Evolutionary conservation across 1,140 invertebrate species (phyloP).

Genomic region (Drosophila arizonae): DNA sequence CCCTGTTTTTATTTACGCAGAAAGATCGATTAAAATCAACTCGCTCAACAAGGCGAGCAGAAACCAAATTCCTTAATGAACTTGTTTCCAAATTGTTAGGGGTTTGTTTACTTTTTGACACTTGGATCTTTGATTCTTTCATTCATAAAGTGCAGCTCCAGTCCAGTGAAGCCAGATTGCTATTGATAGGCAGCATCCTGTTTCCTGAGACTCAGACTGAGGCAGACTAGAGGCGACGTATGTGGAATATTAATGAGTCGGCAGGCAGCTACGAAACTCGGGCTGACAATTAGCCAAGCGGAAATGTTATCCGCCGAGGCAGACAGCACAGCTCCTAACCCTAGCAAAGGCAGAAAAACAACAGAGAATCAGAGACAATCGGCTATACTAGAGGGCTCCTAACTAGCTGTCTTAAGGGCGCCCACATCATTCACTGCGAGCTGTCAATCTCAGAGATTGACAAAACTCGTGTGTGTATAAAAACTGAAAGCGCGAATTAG

Average conservation of each 20-base stretch:
- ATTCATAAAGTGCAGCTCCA: constrained; percentile 49
- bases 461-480: background rate
- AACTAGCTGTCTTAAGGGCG: constrained; percentile 31
- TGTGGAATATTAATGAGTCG: constrained; percentile 58
- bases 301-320: constrained; percentile 40
- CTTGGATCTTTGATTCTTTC: constrained; percentile 24
- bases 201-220: constrained; percentile 48
- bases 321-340: constrained; percentile 12
- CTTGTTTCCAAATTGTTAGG: constrained; percentile 50
- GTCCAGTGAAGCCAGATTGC: constrained; percentile 52
- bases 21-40: constrained; percentile 70
- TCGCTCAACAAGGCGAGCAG: constrained; percentile 16
- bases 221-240: constrained; percentile 11
- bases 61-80: constrained; percentile 61
- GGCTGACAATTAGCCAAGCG: constrained; percentile 62
- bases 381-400: constrained; percentile 15
- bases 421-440: constrained; percentile 54
- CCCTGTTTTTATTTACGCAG: constrained; percentile 37
- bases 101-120: constrained; percentile 34
- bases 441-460: constrained; percentile 48
- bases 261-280: constrained; percentile 17
- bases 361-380: constrained; percentile 6
- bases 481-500: constrained; percentile 70
- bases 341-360: background rate
- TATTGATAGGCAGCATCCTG: constrained; percentile 77